A percentile compares a stretch with the other conserved stretches of the same genome.
phyloP scores from a whole-genome alignment of 2,113 vertebrate species.

The Heterocephalus glaber region DNA sequence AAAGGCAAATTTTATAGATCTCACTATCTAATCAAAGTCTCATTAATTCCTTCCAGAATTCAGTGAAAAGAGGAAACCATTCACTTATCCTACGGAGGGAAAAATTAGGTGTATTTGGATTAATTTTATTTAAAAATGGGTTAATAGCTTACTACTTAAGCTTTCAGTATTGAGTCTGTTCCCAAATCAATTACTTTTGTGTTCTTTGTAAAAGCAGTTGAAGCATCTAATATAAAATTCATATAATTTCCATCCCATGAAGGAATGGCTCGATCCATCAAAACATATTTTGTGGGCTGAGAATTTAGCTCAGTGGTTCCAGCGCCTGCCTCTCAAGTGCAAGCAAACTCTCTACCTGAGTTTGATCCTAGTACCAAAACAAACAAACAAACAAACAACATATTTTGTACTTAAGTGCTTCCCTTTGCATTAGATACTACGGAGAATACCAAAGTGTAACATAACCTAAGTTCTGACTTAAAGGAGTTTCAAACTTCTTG shows the following conservation, averaged over 20 bases:
- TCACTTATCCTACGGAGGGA: neutral
- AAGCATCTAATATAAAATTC: conserved; percentile 16
- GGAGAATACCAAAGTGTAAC: neutral
- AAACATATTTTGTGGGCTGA: neutral
- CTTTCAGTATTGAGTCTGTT: neutral
- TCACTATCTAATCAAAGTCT: neutral
- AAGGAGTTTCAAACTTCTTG: conserved; percentile 13
- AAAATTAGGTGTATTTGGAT: neutral
- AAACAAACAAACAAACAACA: no score
- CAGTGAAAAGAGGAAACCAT: neutral
- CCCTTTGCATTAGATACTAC: neutral
- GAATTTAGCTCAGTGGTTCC: no score
- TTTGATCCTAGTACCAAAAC: no score
- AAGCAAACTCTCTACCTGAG: no score
- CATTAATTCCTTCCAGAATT: neutral
- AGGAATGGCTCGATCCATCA: neutral
- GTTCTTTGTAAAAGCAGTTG: conserved; percentile 26
- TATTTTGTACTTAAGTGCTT: neutral
- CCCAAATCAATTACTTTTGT: neutral
- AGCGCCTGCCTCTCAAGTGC: no score
- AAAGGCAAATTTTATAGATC: neutral
- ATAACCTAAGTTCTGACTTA: neutral
- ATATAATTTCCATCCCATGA: neutral
- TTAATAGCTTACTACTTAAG: neutral
- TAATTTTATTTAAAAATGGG: neutral